Conservation (phyloP, 2,113 vertebrate species). For the Elgaria multicarinata region DNA sequence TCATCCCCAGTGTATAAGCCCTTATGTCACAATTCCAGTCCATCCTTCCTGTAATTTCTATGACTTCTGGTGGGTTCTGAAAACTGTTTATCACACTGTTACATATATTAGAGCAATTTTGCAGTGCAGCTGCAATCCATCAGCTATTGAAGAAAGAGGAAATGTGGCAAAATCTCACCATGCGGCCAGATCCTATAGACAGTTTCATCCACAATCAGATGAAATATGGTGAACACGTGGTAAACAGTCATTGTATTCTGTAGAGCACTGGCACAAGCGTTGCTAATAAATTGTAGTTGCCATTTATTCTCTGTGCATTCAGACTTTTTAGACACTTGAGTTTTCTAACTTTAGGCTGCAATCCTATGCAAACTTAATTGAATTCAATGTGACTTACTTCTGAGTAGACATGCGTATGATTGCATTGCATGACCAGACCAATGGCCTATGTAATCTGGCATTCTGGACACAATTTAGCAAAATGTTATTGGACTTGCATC, state of each 20-base stretch:
- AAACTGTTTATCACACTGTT: background rate
- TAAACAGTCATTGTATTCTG: background rate
- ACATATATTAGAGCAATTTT: background rate
- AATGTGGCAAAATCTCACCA: background rate
- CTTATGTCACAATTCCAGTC: background rate
- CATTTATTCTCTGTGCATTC: too few relatives aligned
- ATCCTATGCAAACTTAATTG: background rate
- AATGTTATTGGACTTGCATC: background rate
- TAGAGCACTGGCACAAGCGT: background rate
- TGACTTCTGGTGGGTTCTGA: background rate
- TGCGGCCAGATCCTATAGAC: background rate
- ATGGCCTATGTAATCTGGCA: background rate
- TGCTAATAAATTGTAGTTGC: background rate
- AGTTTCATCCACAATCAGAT: background rate
- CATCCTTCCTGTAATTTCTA: background rate
- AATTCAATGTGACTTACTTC: background rate
- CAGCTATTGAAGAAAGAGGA: background rate
- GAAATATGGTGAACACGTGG: background rate
- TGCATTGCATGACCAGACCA: background rate
- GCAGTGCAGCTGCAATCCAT: background rate
- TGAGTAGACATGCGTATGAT: background rate
- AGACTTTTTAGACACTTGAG: background rate
- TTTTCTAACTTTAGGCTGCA: background rate
- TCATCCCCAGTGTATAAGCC: background rate
- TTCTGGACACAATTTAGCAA: background rate